Base-by-base conservation (phyloP, 2,888 invertebrate species). In the Acronicta leporina region DNA sequence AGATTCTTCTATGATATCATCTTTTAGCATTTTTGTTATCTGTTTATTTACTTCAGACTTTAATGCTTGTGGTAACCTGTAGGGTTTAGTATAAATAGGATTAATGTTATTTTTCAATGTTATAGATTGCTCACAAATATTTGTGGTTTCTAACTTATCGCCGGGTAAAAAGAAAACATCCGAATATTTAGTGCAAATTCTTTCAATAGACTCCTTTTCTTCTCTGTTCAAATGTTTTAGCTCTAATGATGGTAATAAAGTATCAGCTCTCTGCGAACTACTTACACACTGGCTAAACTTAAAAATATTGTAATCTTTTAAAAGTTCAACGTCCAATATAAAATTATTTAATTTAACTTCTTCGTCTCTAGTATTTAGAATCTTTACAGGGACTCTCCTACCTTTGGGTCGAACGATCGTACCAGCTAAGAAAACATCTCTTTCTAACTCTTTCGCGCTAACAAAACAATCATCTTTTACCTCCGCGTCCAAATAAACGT, bases 161-260 rank as follows among this genome's bases (percentile, higher is more conserved):
- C 14, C 40, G 8, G 40, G 40, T 41, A 41, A 41, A 41, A 41
- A 41, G 40, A 41, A 15, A 41, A 41, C 40, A 7, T 41, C 40
- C 15, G 40, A 41, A 41, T 41, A 41, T 14, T 41, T 41, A 14
- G 40, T 14, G 7, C 40, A 41, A 14, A 41, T 14, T 14, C 14
- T 14, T 41, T 41, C 14, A 41, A 41, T 41, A 14, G 40, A 41
- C 14, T 14, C 14, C 8, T 14, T n/a, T 41, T 41, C 40, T 14
- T 41, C 40, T 14, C 2, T 14, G 14, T 41, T 41, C 14, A 41
- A 14, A 41, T 41, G 40, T 14, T 41, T 41, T 41, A 41, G 7
- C 14, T 41, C 14, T 41, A 41, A 41, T 14, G 14, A 14, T 2
- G n/a, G 14, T 41, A 41, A 41, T 8, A 41, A 41, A 14, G 7